These are phyloP conservation scores for Argopecten irradians DNA, from an alignment of 1,140 invertebrate species.

Conservation along the genomic window DNA sequence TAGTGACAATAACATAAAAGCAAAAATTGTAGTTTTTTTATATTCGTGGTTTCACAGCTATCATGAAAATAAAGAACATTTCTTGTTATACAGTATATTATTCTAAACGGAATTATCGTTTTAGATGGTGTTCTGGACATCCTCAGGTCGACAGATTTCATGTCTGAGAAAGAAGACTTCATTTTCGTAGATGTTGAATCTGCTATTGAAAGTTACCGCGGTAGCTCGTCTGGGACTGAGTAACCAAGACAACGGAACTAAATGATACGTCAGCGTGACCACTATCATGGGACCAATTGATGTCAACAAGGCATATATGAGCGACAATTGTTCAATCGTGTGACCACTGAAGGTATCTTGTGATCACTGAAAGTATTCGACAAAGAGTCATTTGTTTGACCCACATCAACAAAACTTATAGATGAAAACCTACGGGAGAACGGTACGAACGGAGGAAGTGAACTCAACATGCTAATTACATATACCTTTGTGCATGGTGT, in stretches of 20 bases:
- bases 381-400: no score
- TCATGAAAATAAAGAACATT: no score
- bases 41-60: no score
- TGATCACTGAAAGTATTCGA: background rate
- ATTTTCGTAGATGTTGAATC: conserved; percentile 35
- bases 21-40: no score
- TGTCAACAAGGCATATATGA: background rate
- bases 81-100: no score
- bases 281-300: background rate
- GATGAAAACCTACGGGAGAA: background rate
- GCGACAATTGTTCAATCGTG: background rate
- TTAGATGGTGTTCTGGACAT: conserved; percentile 37
- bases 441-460: background rate
- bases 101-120: background rate
- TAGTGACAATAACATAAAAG: no score
- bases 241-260: background rate
- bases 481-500: no score
- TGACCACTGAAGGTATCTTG: background rate
- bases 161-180: conserved; percentile 33
- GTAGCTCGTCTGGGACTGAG: background rate
- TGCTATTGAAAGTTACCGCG: conserved; percentile 20
- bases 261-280: background rate
- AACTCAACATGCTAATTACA: no score
- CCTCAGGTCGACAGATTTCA: conserved; percentile 32
- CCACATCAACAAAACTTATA: no score